Conservation (phyloP, 2,888 invertebrate species). For the Lymantria dispar region DNA sequence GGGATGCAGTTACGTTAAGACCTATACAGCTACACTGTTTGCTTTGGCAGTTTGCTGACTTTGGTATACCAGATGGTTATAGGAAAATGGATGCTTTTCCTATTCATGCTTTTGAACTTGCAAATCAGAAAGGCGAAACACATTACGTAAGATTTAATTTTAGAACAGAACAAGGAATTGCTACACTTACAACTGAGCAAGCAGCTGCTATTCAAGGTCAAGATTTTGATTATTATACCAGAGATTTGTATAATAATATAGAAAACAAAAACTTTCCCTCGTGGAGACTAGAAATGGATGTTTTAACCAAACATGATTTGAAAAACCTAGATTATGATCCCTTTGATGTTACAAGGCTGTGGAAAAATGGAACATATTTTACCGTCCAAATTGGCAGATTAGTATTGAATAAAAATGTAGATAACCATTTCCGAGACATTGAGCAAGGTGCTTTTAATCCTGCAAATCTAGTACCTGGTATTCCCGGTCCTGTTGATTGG, state of each 20-base stretch:
- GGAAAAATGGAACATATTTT: conserved; percentile 69
- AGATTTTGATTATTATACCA: conserved; percentile 91
- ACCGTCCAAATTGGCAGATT: conserved; percentile 74
- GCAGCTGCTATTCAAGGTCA: conserved; percentile 83
- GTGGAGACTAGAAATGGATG: conserved; percentile 68
- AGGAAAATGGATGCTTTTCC: conserved; percentile 95
- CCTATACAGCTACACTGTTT: conserved; percentile 87
- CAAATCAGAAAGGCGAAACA: conserved; percentile 86
- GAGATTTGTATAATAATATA: conserved; percentile 93
- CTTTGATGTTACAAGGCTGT: conserved; percentile 68
- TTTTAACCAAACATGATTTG: conserved; percentile 62
- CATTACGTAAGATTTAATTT: conserved; percentile 94
- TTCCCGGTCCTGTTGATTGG: conserved; percentile 76
- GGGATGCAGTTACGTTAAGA: conserved; percentile 75
- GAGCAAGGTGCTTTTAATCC: conserved; percentile 77
- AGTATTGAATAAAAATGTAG: conserved; percentile 70
- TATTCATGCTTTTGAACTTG: conserved; percentile 93
- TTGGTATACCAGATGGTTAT: conserved; percentile 93
- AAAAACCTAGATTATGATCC: conserved; percentile 59
- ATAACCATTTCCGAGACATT: conserved; percentile 73
- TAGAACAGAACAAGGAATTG: conserved; percentile 93
- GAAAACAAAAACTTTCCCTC: conserved; percentile 80
- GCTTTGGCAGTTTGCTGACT: conserved; percentile 90
- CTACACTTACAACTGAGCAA: conserved; percentile 84
- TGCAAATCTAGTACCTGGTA: conserved; percentile 57